Base-by-base conservation (phyloP, 2,797 vertebrate genomes). In the Pogoniulus pusillus region DNA sequence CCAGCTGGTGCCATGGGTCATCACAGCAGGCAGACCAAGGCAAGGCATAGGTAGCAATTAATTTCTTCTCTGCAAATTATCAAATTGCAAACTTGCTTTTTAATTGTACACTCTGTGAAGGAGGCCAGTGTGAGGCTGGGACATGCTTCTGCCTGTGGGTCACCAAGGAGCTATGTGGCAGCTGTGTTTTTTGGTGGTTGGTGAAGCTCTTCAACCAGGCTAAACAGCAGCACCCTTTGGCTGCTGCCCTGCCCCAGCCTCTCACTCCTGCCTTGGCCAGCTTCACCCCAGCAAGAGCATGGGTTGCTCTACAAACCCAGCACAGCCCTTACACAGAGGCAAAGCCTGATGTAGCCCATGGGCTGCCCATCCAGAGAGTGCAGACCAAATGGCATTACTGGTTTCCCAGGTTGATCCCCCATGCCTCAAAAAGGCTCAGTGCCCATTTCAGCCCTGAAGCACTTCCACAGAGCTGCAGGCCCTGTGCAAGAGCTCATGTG, bases 401-500 rank as follows among this genome's bases (percentile, higher is more conserved):
- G 55, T 65, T 75, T 51, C 47, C 47, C 16, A 15, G 30, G 29
- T 58, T 23, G 26, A 23, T 82, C 65, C 49, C 41, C 11, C 1
- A 2, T 4, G 0, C 41, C 45, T 41, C 7, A 0, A 18, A 82
- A 89, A n/a, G 17, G 4, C 14, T 82, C 4, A 0, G 4, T 51
- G 32, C 41, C 57, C 10, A 0, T 35, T 43, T 68, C 71, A 49
- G 16, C 59, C 82, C 47, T 0, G 0, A 45, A 66, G 65, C 24
- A 20, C 59, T 68, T 76, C 58, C 59, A 1, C 45, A 34, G 75
- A 51, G 58, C 54, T 73, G 34, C 12, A 19, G 55, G 69, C 30
- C 30, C 54, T 0, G 0, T n/a, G 47, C 1, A 1, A 45, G 39
- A 80, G 29, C 54, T 80, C 7, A 0, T 0, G 7, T 70, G 49